Conservation (phyloP, 92 coral and sea anemone genomes). For the Isaurus tuberculatus region DNA sequence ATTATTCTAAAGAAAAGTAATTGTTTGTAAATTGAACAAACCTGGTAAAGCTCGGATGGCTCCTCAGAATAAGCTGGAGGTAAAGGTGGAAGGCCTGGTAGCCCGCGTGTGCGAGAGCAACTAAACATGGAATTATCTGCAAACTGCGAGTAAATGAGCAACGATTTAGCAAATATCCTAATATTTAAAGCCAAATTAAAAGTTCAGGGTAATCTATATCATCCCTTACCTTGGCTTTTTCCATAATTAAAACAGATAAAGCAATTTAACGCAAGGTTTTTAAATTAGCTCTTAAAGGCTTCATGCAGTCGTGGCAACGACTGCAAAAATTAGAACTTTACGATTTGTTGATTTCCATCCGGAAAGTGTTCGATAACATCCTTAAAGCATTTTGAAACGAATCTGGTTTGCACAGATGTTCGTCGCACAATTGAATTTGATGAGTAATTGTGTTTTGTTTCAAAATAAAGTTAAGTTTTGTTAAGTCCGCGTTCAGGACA, state of each 20-base stretch:
- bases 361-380: background rate
- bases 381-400: background rate
- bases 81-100: conserved; percentile 94
- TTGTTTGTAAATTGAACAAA: conserved; percentile 46
- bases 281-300: background rate
- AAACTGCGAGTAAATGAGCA: conserved; percentile 61
- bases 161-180: background rate
- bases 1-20: conserved; percentile 45
- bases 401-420: background rate
- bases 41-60: conserved; percentile 98
- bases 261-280: background rate
- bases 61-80: conserved; percentile 91
- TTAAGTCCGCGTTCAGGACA: conserved; percentile 14
- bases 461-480: conserved; percentile 18
- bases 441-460: conserved; percentile 46
- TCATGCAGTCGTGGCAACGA: conserved; percentile 29
- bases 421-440: conserved; percentile 1
- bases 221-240: conserved; percentile 24
- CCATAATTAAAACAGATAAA: conserved; percentile 10
- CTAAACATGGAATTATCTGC: conserved; percentile 85
- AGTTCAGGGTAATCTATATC: background rate
- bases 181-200: background rate
- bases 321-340: background rate
- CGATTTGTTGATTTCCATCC: conserved; percentile 32
- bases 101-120: conserved; percentile 95